phyloP scores from a whole-genome alignment of 2,797 vertebrate species.

The Gallinago nigripennis region DNA sequence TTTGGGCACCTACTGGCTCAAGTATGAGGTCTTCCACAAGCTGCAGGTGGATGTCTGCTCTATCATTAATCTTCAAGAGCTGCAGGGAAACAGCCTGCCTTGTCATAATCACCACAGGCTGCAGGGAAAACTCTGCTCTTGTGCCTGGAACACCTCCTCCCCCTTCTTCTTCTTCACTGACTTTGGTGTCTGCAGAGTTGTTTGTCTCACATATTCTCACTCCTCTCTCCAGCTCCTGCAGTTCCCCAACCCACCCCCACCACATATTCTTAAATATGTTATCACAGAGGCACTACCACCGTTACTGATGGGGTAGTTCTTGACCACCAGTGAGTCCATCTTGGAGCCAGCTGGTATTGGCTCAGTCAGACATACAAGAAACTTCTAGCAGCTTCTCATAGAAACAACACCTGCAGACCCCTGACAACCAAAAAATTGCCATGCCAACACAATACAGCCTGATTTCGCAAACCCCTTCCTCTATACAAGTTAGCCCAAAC shows the following conservation, averaged over 20 bases:
- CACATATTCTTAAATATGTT: neutral
- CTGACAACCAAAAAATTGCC: neutral
- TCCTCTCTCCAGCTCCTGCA: neutral
- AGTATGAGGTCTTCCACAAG: too few relatives aligned
- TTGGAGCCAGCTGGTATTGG: accelerated
- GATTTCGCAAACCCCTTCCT: neutral
- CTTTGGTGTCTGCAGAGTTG: too few relatives aligned
- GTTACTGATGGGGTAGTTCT: accelerated
- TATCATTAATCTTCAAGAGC: too few relatives aligned
- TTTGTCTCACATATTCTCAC: accelerated
- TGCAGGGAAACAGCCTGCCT: too few relatives aligned
- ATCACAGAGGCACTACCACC: neutral
- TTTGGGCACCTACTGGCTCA: neutral
- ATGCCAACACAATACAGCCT: neutral
- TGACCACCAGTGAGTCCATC: accelerated
- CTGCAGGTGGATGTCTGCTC: too few relatives aligned
- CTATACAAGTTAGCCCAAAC: neutral
- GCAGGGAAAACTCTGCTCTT: too few relatives aligned
- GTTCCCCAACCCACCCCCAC: too few relatives aligned
- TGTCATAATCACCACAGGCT: too few relatives aligned
- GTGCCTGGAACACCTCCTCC: too few relatives aligned
- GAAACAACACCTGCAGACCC: neutral
- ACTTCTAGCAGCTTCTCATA: neutral
- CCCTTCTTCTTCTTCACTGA: too few relatives aligned
- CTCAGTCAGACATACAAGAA: neutral